Base-by-base conservation (phyloP, 2,113 vertebrate species). In the Acinonyx jubatus region DNA sequence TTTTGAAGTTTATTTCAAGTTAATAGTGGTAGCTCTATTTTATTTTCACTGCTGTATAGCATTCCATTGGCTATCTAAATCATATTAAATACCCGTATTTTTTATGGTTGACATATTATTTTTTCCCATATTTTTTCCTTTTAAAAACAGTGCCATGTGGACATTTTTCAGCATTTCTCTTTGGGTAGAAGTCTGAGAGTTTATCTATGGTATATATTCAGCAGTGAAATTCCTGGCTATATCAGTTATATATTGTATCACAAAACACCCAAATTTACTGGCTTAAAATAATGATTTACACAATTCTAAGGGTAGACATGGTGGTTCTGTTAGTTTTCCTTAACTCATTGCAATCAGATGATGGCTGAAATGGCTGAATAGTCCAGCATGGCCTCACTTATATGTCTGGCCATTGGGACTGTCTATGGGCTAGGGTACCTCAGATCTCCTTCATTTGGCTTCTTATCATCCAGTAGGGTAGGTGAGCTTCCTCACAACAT, bases 1-100 rank as follows among this genome's bases (percentile, higher is more conserved):
- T 91, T 91, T 94, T 94, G 6, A 91, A 92, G 4, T 81, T 96
- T 89, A 45, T 79, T 83, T 16, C 18, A 83, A 29, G 15, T 71
- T 82, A 50, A 74, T 71, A 63, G 12, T 38, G 29, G 1, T 79
- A 84, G 48, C 29, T 85, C 55, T 94, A 19, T 80, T 84, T 82
- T 65, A 19, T 90, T 90, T 93, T 87, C 41, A 66, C 14, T 73
- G 61, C 29, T 90, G 12, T 52, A 25, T 33, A 45, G 38, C 63
- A 8, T 73, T 97, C 18, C 29, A n/a, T 52, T 69, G 25, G 19
- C 50, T 81, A 66, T 27, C 63, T 87, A 73, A n/a, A n/a, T 48
- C 9, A 15, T 55, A 15, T 87, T 93, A 79, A 73, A 65, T 91
- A 82, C 45, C 1, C 8, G 50, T 78, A 69, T 74, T 94, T 88